phyloP scores from a whole-genome alignment of 2,888 invertebrate genomes.

The Athalia circularis region DNA sequence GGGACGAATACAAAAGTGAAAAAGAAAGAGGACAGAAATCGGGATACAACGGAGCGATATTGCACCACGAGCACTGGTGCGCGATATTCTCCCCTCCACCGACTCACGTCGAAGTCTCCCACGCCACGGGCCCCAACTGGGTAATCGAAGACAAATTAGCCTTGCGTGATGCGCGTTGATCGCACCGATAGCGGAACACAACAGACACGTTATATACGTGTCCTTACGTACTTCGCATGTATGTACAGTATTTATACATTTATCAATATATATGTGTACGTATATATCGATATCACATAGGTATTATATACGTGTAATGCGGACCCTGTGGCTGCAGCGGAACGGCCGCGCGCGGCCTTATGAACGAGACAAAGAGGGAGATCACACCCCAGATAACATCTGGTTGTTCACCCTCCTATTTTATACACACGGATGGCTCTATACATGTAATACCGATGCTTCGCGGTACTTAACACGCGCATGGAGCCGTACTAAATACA shows the following conservation, averaged over 20 bases:
- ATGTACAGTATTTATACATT: too few relatives aligned
- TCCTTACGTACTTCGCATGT: slow-evolving; percentile 37
- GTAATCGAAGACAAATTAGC: slow-evolving; percentile 74
- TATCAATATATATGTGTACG: not conserved
- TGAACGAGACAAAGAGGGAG: slow-evolving; percentile 52
- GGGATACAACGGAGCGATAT: too few relatives aligned
- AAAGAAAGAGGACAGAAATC: slow-evolving; percentile 43
- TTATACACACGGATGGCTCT: not conserved
- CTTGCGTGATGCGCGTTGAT: slow-evolving; percentile 74
- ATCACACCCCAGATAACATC: slow-evolving; percentile 55
- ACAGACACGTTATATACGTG: slow-evolving; percentile 66
- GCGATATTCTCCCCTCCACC: slow-evolving; percentile 31
- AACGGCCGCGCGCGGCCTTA: slow-evolving; percentile 47
- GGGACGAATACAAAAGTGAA: slow-evolving; percentile 49
- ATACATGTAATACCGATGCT: not conserved
- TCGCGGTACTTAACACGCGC: slow-evolving; percentile 19
- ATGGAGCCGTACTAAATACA: slow-evolving; percentile 1
- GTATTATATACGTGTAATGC: slow-evolving; percentile 14
- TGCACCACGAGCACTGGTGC: not conserved
- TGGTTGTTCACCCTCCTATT: slow-evolving; percentile 21
- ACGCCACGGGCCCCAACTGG: slow-evolving; percentile 67
- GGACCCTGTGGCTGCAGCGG: slow-evolving; percentile 51
- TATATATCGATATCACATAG: too few relatives aligned
- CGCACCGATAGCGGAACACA: slow-evolving; percentile 70
- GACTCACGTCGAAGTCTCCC: slow-evolving; percentile 61